Evolutionary conservation across 1,140 invertebrate genomes (phyloP), one percentile per base, ranked within the genome.

Genomic region (Macrotrachela quadricornifera): DNA sequence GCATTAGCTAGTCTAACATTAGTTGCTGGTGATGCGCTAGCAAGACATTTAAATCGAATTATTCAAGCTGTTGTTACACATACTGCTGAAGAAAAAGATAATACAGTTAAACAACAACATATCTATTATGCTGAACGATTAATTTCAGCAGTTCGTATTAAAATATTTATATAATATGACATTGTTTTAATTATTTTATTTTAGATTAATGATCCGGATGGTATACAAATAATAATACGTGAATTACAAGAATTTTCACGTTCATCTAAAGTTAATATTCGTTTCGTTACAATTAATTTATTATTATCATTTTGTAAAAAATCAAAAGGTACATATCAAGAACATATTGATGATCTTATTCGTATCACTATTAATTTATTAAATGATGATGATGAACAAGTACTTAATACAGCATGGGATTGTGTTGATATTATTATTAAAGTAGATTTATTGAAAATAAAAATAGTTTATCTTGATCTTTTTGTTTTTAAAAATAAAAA

Each of bases 21-120:
- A 6, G 83, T 85, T 18, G 87, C 91, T 9, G 85, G 82, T 36
- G 85, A 92, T 63, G 80, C 86, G 21, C 71, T 96, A n/a, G 85
- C 83, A 2, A 80, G 81, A 64, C 87, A 91, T 67, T 72, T 95
- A 54, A 76, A 78, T 53, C 86, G 84, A 67, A 88, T 96, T 58
- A 68, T 96, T 49, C 85, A 86, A 12, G 85, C 90, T 16, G 71
- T 96, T 46, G 74, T 94, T 53, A 76, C 77, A 1, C 80, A 85
- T 12, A 69, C 92, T 8, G 77, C 77, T 56, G 21, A 38, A 50
- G 15, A 67, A 46, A 56, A 64, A n/a, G 66, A 67, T 30, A 78
- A 80, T 58, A 79, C 60, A 15, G 63, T 64, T 1, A 65, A 65
- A 44, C 57, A 58, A 14, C 60, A 67, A 63, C 65, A 66, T 45